Base-by-base conservation (phyloP, 2,888 invertebrate species). In the Pachliopta kotzebuea region DNA sequence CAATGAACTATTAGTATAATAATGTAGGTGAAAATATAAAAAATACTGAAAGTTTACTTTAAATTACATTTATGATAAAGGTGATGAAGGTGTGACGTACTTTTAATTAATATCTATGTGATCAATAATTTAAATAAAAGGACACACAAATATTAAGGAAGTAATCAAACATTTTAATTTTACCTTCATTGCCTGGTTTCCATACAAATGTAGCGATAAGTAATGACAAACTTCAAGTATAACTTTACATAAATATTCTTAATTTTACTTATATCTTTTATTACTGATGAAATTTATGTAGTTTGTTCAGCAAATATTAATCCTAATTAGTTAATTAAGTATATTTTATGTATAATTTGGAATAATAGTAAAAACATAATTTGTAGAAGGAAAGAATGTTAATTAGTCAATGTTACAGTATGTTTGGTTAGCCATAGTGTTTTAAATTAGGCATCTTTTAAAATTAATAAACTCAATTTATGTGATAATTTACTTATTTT, bases 131-230 rank as follows among this genome's bases (percentile, higher is more conserved):
- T 71, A 71, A 76, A 76, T 71, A 69, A 72, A 54, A 21, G 75
- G 81, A 83, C 76, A 79, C 80, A 86, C 81, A 86, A 81, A 83
- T 78, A 81, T 75, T 76, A 77, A 78, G 80, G 77, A 78, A 37
- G 14, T 11, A 78, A 77, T 76, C 77, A 79, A 76, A 71, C 77
- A 72, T 75, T 77, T 70, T 79, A 68, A 71, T 84, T 85, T 91
- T 91, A 91, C 91, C 91, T 91, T 91, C 85, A 85, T 90, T 73
- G 86, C 89, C 91, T 91, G 90, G 88, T 84, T 89, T 84, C 90
- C 81, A 80, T 79, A 75, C 78, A 78, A 90, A 90, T 88, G 89
- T 76, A 86, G 90, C 90, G 85, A 79, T 84, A 91, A 88, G 80
- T 84, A 72, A 71, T 45, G 66, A 68, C 49, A 71, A 62, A 62